These are phyloP conservation scores for Prietella phreatophila DNA, from an alignment of 2,113 vertebrate species.

Conservation along the genomic window DNA sequence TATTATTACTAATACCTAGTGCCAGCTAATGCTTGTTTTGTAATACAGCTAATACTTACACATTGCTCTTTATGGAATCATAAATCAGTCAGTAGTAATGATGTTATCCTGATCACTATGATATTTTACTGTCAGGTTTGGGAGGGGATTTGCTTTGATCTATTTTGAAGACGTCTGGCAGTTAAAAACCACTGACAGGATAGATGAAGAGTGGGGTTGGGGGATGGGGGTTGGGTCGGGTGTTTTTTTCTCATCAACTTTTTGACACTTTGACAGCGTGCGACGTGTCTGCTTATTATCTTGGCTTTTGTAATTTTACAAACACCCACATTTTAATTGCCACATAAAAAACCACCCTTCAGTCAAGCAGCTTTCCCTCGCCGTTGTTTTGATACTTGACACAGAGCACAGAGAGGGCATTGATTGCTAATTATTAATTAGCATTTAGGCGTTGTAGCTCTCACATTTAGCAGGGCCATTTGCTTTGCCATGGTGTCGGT, in stretches of 20 bases:
- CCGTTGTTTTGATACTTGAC: conserved; percentile 46
- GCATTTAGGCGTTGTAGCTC: conserved; percentile 48
- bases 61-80: neutral
- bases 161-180: conserved; percentile 21
- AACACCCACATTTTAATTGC: conserved; percentile 50
- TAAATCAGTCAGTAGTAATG: neutral
- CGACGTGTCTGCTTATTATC: conserved; percentile 40
- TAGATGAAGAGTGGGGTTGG: neutral
- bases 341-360: conserved; percentile 46
- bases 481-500: conserved; percentile 46
- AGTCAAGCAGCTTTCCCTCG: conserved; percentile 29
- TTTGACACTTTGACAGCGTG: conserved; percentile 49
- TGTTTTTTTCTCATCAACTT: conserved; percentile 36
- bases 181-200: conserved; percentile 10
- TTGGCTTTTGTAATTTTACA: conserved; percentile 49
- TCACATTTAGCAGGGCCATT: conserved; percentile 50
- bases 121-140: conserved; percentile 2
- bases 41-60: neutral
- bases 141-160: conserved; percentile 1
- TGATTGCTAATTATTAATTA: conserved; percentile 58
- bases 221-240: neutral
- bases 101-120: neutral
- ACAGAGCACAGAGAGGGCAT: conserved; percentile 48
- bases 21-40: neutral
- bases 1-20: neutral